Evolutionary conservation across 2,113 vertebrate species (phyloP).

Genomic region (Ellobius talpinus): DNA sequence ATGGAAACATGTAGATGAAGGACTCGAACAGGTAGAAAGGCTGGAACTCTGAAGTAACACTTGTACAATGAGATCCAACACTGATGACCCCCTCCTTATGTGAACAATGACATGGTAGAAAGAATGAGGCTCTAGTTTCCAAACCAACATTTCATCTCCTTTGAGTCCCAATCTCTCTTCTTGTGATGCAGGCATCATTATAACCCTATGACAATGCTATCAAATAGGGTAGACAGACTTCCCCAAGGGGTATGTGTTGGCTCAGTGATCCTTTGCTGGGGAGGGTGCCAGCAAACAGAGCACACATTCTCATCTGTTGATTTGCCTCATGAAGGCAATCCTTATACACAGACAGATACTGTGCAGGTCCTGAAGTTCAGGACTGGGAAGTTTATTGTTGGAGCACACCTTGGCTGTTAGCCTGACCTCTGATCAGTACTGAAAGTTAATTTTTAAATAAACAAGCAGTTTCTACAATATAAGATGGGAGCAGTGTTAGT

Average conservation of each 20-base stretch:
- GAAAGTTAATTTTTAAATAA: not conserved
- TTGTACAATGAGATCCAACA: not conserved
- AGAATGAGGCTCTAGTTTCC: constrained; percentile 4
- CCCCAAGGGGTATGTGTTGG: not conserved
- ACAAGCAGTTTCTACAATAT: not conserved
- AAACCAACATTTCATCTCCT: not conserved
- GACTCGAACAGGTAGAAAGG: not conserved
- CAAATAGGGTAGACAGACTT: not conserved
- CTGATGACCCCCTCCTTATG: not conserved
- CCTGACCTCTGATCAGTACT: not conserved
- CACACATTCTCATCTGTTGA: not conserved
- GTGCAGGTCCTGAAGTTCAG: not conserved
- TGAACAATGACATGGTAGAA: not conserved
- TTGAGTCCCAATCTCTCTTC: not conserved
- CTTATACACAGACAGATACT: not conserved
- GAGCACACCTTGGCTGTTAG: not conserved
- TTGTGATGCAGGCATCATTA: not conserved
- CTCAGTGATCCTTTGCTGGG: not conserved
- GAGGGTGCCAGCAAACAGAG: not conserved
- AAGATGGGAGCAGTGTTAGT: not conserved
- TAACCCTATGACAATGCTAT: not conserved
- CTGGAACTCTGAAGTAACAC: not conserved
- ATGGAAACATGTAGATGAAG: not conserved
- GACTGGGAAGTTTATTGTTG: not conserved
- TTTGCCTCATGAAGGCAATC: not conserved